These are phyloP conservation scores for Phrynosoma platyrhinos DNA, from an alignment of 2,113 vertebrate species.

Conservation along the genomic window DNA sequence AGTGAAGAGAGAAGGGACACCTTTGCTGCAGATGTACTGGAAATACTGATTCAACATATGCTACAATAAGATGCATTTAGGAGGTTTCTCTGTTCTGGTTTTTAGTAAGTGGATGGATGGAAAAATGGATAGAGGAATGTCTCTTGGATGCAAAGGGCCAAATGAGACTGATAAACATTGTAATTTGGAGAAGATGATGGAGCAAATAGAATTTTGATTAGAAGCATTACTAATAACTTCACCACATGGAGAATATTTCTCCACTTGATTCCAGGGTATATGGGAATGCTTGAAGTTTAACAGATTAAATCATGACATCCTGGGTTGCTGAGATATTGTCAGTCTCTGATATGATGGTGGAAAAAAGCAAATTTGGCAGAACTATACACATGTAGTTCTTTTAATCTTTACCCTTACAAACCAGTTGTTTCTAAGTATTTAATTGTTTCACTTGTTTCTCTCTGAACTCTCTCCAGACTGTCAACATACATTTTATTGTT, in stretches of 20 bases:
- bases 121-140: background rate
- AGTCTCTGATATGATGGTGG: slow-evolving; percentile 45
- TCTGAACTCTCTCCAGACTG: slow-evolving; percentile 30
- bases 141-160: slow-evolving; percentile 13
- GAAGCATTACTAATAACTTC: background rate
- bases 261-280: slow-evolving; percentile 56
- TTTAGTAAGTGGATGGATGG: background rate
- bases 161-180: slow-evolving; percentile 18
- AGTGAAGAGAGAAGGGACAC: background rate
- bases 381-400: slow-evolving; percentile 49
- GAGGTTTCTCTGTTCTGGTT: background rate
- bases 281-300: slow-evolving; percentile 55
- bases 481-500: slow-evolving; percentile 36
- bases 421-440: slow-evolving; percentile 29
- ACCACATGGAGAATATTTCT: slow-evolving; percentile 47
- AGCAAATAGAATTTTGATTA: slow-evolving; percentile 26
- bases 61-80: background rate
- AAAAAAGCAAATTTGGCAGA: slow-evolving; percentile 68
- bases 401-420: slow-evolving; percentile 16
- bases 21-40: slow-evolving; percentile 5
- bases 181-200: slow-evolving; percentile 1
- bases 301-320: slow-evolving; percentile 70
- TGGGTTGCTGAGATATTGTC: slow-evolving; percentile 53
- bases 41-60: background rate
- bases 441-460: slow-evolving; percentile 27